Percentiles rank a stretch among this genome's conserved stretches.
These are phyloP conservation scores for Xestobium rufovillosum DNA, from an alignment of 2,888 invertebrate species.

Conservation along the genomic window DNA sequence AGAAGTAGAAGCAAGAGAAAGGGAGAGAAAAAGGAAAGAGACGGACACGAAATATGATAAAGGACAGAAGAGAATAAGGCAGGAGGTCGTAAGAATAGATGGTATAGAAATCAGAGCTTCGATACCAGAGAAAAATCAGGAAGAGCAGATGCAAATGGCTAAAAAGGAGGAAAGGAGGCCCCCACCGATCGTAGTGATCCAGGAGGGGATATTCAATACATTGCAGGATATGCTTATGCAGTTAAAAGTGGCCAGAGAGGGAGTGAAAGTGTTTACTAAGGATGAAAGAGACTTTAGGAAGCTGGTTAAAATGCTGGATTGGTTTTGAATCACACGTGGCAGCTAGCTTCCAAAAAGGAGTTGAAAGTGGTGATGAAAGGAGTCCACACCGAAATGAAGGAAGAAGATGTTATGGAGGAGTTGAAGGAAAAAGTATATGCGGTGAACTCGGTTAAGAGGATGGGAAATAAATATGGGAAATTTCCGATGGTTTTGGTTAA, in stretches of 20 bases:
- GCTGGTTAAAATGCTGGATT: background rate
- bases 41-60: too few relatives aligned
- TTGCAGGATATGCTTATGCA: background rate
- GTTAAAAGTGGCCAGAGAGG: background rate
- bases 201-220: background rate
- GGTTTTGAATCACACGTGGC: slow-evolving; percentile 1
- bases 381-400: background rate
- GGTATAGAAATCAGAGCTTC: background rate
- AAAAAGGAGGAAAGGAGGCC: background rate
- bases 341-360: background rate
- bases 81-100: background rate
- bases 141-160: background rate
- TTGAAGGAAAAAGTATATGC: background rate
- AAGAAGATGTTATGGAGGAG: background rate
- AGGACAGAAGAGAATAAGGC: slow-evolving; percentile 1
- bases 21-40: background rate
- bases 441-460: background rate
- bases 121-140: background rate
- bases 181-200: background rate
- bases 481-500: slow-evolving; percentile 1
- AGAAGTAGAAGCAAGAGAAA: background rate
- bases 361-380: background rate
- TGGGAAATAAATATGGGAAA: slow-evolving; percentile 2
- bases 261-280: background rate
- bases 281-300: slow-evolving; percentile 1